Evolutionary conservation across 2,888 invertebrate species (phyloP), one percentile per base, ranked within the genome.

Genomic region (Hirtodrosophila trivittata): DNA sequence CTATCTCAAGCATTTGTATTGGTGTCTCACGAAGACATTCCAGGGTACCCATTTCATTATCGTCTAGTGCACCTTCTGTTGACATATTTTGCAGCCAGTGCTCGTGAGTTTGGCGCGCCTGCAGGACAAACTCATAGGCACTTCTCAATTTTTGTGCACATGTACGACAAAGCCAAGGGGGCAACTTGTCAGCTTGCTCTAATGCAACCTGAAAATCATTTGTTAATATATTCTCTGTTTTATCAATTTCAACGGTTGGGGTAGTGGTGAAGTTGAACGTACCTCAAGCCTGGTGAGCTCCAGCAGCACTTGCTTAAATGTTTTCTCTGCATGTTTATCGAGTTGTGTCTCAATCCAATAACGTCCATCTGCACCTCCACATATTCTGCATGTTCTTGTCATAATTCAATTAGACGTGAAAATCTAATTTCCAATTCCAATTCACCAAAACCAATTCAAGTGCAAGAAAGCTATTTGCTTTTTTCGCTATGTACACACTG

Each of bases 301-400:
- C 7, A 59, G 1, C 14, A 80, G 54, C 18, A 80, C 18, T 50
- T 80, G 77, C 14, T 49, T 67, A n/a, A 75, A 83, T 3, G 80
- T 83, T 60, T 80, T 83, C 16, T 66, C 57, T 0, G 65, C 67
- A 9, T 66, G 80, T 45, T 75, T 80, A 13, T 66, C 41, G 1
- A 71, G 54, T 9, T 66, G 72, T 0, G 69, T 71, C 14, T 80
- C 78, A 6, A 80, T 76, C 80, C 80, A 74, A 57, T 57, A 84
- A 12, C 69, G 70, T 8, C 72, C 77, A 41, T 81, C 57, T 38
- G 33, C 35, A 0, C 58, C 60, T 5, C 55, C 73, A 42, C 81
- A 81, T 18, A 75, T 57, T 55, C 81, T 60, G 21, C 81, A 81
- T 14, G 64, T 70, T 49, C 72, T 60, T 18, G 69, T 65, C 75